Base-by-base conservation (phyloP, 2,113 vertebrate genomes). In the Arvicanthis niloticus region DNA sequence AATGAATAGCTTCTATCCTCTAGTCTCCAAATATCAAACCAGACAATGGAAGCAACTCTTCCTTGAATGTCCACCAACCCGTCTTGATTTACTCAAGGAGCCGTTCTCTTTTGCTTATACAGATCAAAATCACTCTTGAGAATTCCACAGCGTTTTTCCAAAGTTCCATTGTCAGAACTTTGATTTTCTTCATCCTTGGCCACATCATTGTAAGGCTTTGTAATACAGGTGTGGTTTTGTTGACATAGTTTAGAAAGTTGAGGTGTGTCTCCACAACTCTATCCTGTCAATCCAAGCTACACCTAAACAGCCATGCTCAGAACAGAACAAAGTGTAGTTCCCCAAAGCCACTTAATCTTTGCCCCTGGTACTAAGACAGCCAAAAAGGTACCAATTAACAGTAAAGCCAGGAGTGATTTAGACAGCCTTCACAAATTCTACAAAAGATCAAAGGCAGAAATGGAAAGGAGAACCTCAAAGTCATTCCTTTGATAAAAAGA, bases 401-500 rank as follows among this genome's bases (percentile, higher is more conserved):
- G 68, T 4, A 19, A 26, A 87, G n/a, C 70, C 13, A 26, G 65
- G 76, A 88, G n/a, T 65, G 40, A 87, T 80, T 68, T 93, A 89
- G 70, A 67, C 40, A 91, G 62, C 45, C 81, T 92, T 92, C 88
- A 67, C n/a, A 91, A 90, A 76, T 29, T 88, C 85, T 82, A 29
- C 58, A 62, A 88, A 80, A 92, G 56, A 91, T 72, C 96, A 96
- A 34, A 97, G 80, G 31, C 53, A 94, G 88, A 67, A 82, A 62
- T 48, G 92, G 5, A 88, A 91, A 51, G 26, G 15, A 96, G 56
- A 82, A 22, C 58, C 15, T 89, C 56, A n/a, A 60, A 48, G 81
- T 96, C 92, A 91, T 91, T 94, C 88, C 86, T 95, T 94, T 91
- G 88, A 93, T 65, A 24, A 90, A 80, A 94, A 95, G 45, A 68